These are phyloP conservation scores for Sarcophaga rosellei DNA, from an alignment of 2,888 invertebrate genomes.

Conservation along the genomic window DNA sequence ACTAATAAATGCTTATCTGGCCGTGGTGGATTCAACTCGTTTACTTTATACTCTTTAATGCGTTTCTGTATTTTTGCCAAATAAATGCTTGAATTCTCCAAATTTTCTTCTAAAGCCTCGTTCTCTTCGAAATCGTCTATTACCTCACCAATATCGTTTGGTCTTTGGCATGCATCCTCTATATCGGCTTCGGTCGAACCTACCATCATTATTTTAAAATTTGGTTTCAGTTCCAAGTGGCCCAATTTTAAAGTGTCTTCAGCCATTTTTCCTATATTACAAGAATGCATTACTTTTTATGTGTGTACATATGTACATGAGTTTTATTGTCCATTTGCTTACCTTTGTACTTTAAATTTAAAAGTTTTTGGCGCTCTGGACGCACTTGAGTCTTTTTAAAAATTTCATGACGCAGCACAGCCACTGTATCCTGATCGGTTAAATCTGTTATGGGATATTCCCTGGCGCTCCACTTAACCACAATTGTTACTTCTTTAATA, in stretches of 20 bases:
- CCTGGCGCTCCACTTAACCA: conserved; percentile 96
- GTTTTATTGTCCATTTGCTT: conserved; percentile 55
- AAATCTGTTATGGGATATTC: conserved; percentile 91
- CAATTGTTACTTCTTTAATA: conserved; percentile 82
- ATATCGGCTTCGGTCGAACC: conserved; percentile 97
- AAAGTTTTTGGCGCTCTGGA: conserved; percentile 95
- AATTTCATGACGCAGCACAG: conserved; percentile 90
- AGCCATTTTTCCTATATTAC: conserved; percentile 88
- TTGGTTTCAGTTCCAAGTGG: conserved; percentile 90
- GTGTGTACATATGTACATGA: neutral
- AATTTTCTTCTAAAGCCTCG: conserved; percentile 90
- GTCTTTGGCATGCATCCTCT: conserved; percentile 88
- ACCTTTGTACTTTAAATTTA: conserved; percentile 97
- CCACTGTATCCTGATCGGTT: conserved; percentile 89
- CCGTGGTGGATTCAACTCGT: conserved; percentile 90
- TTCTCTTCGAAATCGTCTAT: conserved; percentile 91
- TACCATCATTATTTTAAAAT: conserved; percentile 98
- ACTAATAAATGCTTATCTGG: conserved; percentile 94
- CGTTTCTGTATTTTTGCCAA: conserved; percentile 91
- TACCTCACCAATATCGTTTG: conserved; percentile 91
- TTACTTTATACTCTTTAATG: conserved; percentile 91
- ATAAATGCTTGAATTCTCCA: conserved; percentile 84
- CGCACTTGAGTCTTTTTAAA: conserved; percentile 93
- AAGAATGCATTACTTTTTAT: neutral
- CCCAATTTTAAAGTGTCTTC: conserved; percentile 90